These are phyloP conservation scores for Coilia nasus DNA, from an alignment of 2,797 vertebrate genomes.

Conservation along the genomic window DNA sequence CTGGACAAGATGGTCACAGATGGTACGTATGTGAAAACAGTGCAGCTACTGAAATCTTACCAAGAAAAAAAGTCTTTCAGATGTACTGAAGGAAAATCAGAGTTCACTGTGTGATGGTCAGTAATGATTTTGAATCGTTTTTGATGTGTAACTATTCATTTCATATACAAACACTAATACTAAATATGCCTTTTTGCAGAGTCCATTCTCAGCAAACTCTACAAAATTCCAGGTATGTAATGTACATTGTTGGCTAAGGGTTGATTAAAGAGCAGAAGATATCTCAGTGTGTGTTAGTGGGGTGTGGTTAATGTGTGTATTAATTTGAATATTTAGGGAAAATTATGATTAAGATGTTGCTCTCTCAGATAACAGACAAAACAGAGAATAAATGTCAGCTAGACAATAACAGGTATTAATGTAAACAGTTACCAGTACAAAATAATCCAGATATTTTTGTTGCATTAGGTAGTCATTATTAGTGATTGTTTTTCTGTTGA, in stretches of 20 bases:
- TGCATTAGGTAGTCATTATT: too few relatives aligned
- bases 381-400: too few relatives aligned
- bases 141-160: neutral
- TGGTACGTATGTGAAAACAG: conserved; percentile 78
- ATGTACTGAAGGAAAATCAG: neutral
- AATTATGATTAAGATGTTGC: too few relatives aligned
- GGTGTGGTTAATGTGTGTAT: neutral
- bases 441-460: too few relatives aligned
- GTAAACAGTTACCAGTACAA: too few relatives aligned
- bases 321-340: too few relatives aligned
- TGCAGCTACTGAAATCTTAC: neutral
- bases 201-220: conserved; percentile 97
- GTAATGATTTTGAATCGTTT: neutral
- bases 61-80: neutral
- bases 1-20: conserved; percentile 99
- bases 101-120: neutral
- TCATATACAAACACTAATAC: neutral
- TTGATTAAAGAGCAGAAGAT: neutral
- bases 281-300: too few relatives aligned
- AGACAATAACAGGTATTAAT: too few relatives aligned
- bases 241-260: neutral
- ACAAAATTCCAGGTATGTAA: conserved; percentile 96
- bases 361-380: too few relatives aligned
- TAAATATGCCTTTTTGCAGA: conserved; percentile 71
- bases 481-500: too few relatives aligned